Evolutionary conservation across 1,140 invertebrate genomes (phyloP), one percentile per base, ranked within the genome.

Genomic region (Temnothorax curvispinosus): DNA sequence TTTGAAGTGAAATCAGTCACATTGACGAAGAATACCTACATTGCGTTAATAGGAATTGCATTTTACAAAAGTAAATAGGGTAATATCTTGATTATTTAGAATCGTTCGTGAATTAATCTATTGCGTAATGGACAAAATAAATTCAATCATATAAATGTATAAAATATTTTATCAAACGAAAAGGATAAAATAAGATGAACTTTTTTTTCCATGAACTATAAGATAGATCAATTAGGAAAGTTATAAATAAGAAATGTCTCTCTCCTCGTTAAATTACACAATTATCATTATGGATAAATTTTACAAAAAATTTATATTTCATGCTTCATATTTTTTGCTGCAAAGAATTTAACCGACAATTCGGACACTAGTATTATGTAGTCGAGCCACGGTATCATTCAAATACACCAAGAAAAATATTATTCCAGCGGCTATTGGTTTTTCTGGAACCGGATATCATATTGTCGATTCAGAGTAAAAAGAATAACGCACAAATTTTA

Each of bases 1-100:
- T 82, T 72, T 56, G 9, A 69, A 27, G 18, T 72, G 11, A 72
- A 82, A 82, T 81, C 27, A 72, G 60, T 58, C 80, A 58, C 7
- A 58, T 13, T 35, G 52, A 82, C 65, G 7, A 72, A 72, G 6
- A 41, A 41, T 27, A 27, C 27, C 27, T 27, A 27, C 27, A 21
- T 44, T 72, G 32, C 35, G 71, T 54, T 82, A 74, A 82, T 74
- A 27, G 9, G n/a, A 35, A 74, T n/a, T 74, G 18, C 54, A 60
- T 74, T 67, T 67, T 60, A 74, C 44, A 47, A 72, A 56, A 47
- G 7, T 47, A 56, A 0, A 47, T 82, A 47, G 27, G 11, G 54
- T 72, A 82, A 82, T 78, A 47, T 35, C 52, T 50, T 18, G 35
- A 74, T 82, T 82, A 13, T 82, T 82, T 74, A 82, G 4, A 82